Evolutionary conservation across 2,797 vertebrate species (phyloP).

Genomic region (Sebastes minor): DNA sequence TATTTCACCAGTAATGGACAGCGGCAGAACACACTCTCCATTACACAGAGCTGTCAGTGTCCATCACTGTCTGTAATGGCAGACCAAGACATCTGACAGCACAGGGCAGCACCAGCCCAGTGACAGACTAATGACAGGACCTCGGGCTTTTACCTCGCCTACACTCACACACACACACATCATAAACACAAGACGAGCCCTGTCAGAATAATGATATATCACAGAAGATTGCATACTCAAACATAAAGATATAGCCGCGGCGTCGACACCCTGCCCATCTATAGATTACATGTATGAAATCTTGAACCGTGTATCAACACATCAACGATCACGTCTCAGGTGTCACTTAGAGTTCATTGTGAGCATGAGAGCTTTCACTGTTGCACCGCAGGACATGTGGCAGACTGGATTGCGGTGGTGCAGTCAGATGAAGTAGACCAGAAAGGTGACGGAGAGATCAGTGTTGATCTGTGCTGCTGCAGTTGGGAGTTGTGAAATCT

Average conservation of each 20-base stretch:
- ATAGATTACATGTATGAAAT: constrained; percentile 20
- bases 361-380: neutral
- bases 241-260: neutral
- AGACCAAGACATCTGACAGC: constrained; percentile 44
- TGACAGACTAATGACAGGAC: constrained; percentile 52
- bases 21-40: constrained; percentile 21
- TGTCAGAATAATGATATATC: constrained; percentile 43
- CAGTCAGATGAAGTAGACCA: constrained; percentile 1
- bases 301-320: constrained; percentile 1
- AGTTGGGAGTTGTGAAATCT: neutral
- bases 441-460: constrained; percentile 7
- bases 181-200: constrained; percentile 11
- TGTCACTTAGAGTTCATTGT: constrained; percentile 18
- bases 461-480: neutral
- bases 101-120: constrained; percentile 19
- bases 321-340: neutral
- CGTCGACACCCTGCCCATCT: neutral
- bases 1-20: constrained; percentile 58
- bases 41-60: constrained; percentile 64
- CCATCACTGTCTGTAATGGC: constrained; percentile 62
- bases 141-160: constrained; percentile 38
- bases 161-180: neutral
- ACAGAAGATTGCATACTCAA: constrained; percentile 12
- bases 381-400: neutral
- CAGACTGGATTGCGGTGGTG: constrained; percentile 1